Base-by-base conservation (phyloP, 1,140 invertebrate species). In the Pseudomyrmex pallidus region DNA sequence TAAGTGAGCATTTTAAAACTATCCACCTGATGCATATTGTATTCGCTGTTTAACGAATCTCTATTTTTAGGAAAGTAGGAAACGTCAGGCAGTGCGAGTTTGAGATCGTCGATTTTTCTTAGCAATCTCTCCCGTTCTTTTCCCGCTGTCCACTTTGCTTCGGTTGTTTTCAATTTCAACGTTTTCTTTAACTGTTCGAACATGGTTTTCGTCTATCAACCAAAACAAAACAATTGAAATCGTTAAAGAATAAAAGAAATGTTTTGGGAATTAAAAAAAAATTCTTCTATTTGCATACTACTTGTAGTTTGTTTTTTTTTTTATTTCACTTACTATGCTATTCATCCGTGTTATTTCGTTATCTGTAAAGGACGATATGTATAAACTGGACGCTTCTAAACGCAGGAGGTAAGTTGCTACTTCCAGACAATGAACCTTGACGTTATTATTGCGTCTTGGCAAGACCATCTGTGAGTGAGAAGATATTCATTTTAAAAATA, bases 311-410 rank as follows among this genome's bases (percentile, higher is more conserved):
- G 59, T 62, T 61, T 4, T 62, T 44, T 15, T n/a, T n/a, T n/a
- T n/a, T n/a, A 48, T 7, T 70, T 70, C 2, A 61, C 68, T 87
- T 89, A 90, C 91, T 13, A 82, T 86, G 13, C 15, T 46, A 62
- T 84, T 88, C 77, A 91, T 91, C 15, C 73, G 57, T 2, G 35
- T 5, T 35, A 90, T 70, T 84, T 92, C 84, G 3, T 89, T 74
- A 0, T 63, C 46, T 1, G 86, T 54, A 61, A 93, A 92, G 1
- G 91, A 90, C 13, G 85, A 87, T 15, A 92, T 80, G 52, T 92
- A 93, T 46, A 93, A 86, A 48, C 50, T 67, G 3, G 91, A 91
- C 4, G 91, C 90, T 82, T 92, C 90, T 3, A 78, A 44, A 15
- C 64, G 52, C 70, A 93, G 35, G 15, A 91, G 68, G 17, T 85